These are phyloP conservation scores for Odontomyia ornata DNA, from an alignment of 2,888 invertebrate genomes.

Conservation along the genomic window DNA sequence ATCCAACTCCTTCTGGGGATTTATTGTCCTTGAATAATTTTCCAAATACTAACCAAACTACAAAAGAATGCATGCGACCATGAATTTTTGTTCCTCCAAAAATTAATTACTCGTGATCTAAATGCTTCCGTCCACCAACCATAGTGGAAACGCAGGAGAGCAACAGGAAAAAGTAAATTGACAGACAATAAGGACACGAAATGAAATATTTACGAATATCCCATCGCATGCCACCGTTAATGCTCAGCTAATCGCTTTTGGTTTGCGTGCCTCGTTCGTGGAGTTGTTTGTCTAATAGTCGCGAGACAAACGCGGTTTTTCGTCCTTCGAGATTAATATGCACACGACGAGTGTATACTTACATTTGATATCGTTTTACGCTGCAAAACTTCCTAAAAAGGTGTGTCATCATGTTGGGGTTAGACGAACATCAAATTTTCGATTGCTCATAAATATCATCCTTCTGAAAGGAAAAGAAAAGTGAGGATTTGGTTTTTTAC, in stretches of 20 bases:
- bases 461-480: not conserved
- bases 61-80: no score
- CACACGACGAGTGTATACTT: not conserved
- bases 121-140: no score
- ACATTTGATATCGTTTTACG: not conserved
- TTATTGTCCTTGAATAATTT: no score
- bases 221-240: not conserved
- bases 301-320: not conserved
- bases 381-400: conserved; percentile 7
- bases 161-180: no score
- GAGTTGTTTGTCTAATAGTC: not conserved
- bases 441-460: not conserved
- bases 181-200: not conserved
- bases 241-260: not conserved
- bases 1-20: no score
- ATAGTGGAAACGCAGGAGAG: no score
- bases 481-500: not conserved
- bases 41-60: no score
- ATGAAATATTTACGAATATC: not conserved
- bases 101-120: conserved; percentile 12
- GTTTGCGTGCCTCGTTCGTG: not conserved
- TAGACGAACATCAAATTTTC: conserved; percentile 19
- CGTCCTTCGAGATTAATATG: not conserved
- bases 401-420: conserved; percentile 14
- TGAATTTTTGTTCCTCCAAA: no score